Evolutionary conservation across 2,113 vertebrate genomes (phyloP).

Genomic region (Sialia sialis): DNA sequence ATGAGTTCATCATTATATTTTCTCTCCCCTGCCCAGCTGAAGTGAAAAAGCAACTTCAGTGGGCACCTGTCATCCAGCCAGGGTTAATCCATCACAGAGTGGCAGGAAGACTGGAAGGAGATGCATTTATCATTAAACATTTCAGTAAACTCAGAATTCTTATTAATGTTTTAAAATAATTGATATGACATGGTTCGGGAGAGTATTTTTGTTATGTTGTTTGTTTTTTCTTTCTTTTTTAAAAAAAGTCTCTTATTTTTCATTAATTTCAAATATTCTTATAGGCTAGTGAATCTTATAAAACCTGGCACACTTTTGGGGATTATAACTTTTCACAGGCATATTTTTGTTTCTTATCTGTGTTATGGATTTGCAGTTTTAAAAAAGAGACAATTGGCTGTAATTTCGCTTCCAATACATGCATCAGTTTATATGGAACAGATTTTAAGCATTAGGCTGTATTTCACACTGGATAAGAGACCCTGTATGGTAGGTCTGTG

Average conservation of each 20-base stretch:
- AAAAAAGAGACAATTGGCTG: background rate
- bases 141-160: background rate
- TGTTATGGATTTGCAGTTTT: background rate
- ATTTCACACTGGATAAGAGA: background rate
- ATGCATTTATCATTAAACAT: background rate
- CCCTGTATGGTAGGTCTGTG: background rate
- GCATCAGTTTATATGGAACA: background rate
- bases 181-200: background rate
- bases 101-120: background rate
- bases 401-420: background rate
- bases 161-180: background rate
- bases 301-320: background rate
- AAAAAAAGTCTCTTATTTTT: background rate
- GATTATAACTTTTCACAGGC: background rate
- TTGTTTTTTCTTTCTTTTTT: background rate
- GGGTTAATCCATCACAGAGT: background rate
- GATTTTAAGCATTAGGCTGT: background rate
- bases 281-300: background rate
- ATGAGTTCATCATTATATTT: background rate
- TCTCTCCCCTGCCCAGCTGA: background rate
- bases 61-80: background rate
- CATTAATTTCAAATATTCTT: background rate
- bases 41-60: background rate
- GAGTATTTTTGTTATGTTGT: background rate
- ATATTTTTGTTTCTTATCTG: background rate